Base-by-base conservation (phyloP, 2,888 invertebrate genomes). In the Onchidella celtica region DNA sequence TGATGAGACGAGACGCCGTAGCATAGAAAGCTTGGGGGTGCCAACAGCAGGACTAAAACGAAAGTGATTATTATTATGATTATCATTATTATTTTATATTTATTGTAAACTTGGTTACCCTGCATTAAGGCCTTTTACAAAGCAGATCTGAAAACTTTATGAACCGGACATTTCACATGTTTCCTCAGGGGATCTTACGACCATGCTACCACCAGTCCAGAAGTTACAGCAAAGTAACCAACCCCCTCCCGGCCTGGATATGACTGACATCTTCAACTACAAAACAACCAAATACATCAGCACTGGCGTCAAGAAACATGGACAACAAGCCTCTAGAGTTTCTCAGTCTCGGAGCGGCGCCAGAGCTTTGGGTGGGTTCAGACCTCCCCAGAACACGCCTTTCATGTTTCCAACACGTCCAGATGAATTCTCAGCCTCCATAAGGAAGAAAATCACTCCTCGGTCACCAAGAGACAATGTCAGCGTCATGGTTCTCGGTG, bases 301-400 rank as follows among this genome's bases (percentile, higher is more conserved):
- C 47, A 27, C 34, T 2, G 2, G 14, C 36, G 21, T 4, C 27
- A 32, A 27, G 21, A 24, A 3, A 38, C 47, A 70, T 21, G 38
- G 4, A 27, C n/a, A 40, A 9, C 36, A 40, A n/a, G 17, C 72
- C 3, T 55, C 72, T 14, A 4, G 66, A 4, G 29, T 9, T 2
- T 55, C 72, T 2, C 72, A 21, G 27, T 72, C 72, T 4, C 40
- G 72, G n/a, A 27, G n/a, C 24, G 27, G 27, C 17, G 2, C 72
- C 9, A 55, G 27, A 24, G 3, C 11, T 9, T 3, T 40, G 47
- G 32, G 27, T 11, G 72, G 72, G 2, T 72, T 47, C 14, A n/a
- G 72, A 47, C 72, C 72, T 24, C 72, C 72, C n/a, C 72, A 72
- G 34, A 72, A 72, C 32, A 55, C 72, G 27, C 72, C 72, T 21